Evolutionary conservation across 1,140 invertebrate species (phyloP), one percentile per base, ranked within the genome.

Genomic region (Drosophila mayri): DNA sequence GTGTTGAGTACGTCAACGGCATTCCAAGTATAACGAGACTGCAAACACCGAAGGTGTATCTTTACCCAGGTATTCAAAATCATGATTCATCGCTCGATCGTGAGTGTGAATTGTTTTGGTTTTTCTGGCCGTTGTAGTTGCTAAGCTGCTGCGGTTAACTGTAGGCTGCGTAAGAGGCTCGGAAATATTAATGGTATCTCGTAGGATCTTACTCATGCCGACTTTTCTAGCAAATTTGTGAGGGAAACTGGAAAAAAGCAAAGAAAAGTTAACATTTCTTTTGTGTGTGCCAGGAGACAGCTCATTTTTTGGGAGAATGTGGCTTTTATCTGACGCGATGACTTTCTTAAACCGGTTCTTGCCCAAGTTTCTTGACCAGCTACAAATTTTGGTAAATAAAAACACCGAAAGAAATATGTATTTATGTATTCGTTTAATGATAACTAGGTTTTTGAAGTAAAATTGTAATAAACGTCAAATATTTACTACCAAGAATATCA

Each of bases 281-380:
- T 82, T 68, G 62, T 68, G 62, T 67, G 60, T 76, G 41, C n/a
- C 7, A 37, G 18, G 35, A 20, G 35, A 32, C 54, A 54, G 38
- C 28, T 30, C 52, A 57, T 57, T 40, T 57, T 18, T 30, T 30
- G 37, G 16, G 44, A 22, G 25, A 41, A 6, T 44, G 43, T 40
- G 28, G 18, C 11, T 38, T n/a, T 12, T 46, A 22, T 44, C 12
- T 32, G 52, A 22, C 20, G 12, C 40, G n/a, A 8, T 14, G 66
- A 81, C 80, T 88, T 88, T 88, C 85, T 68, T 72, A 90, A 88
- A 88, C 84, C 80, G 84, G 84, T 88, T 88, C 30, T n/a, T 2
- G 4, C 16, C 47, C 22, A 30, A 50, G 50, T 49, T 62, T 78
- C 75, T 78, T 78, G 75, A 58, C 65, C 75, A 41, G 44, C 37